Percentiles rank a stretch among this genome's conserved stretches.
Conservation (phyloP, 2,888 invertebrate genomes). For the Leucophenga montana region DNA sequence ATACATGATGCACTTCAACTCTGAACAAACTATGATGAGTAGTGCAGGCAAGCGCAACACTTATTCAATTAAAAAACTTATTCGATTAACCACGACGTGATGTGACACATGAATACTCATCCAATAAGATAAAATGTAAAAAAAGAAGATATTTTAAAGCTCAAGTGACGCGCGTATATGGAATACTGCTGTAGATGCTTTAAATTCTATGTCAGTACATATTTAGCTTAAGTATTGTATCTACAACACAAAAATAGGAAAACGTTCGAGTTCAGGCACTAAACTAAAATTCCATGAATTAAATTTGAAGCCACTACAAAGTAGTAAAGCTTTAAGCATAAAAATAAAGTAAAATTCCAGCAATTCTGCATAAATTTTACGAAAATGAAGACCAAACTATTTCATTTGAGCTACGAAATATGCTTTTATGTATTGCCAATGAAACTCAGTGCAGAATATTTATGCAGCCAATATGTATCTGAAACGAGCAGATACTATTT, state of each 20-base stretch:
- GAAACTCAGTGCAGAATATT: background rate
- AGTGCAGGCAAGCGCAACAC: conserved; percentile 17
- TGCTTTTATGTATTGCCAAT: background rate
- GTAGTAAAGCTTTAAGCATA: background rate
- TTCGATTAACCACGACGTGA: conserved; percentile 9
- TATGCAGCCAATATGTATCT: background rate
- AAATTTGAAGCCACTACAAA: background rate
- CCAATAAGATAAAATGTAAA: background rate
- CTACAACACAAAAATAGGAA: too few species aligned
- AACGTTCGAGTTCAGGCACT: background rate
- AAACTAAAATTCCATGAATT: conserved; percentile 7
- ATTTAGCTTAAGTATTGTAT: too few species aligned
- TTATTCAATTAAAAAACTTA: conserved; percentile 26
- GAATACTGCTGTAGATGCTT: too few species aligned
- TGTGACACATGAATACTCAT: too few species aligned
- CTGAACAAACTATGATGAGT: background rate
- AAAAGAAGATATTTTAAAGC: background rate
- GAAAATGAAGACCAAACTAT: too few species aligned
- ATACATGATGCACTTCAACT: conserved; percentile 10
- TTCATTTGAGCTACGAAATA: background rate
- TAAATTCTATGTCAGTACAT: too few species aligned
- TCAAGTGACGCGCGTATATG: background rate
- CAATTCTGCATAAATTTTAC: conserved; percentile 5
- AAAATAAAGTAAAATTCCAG: background rate
- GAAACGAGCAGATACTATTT: background rate